These are phyloP conservation scores for Drosophila albomicans DNA, from an alignment of 1,140 invertebrate species.

Conservation along the genomic window DNA sequence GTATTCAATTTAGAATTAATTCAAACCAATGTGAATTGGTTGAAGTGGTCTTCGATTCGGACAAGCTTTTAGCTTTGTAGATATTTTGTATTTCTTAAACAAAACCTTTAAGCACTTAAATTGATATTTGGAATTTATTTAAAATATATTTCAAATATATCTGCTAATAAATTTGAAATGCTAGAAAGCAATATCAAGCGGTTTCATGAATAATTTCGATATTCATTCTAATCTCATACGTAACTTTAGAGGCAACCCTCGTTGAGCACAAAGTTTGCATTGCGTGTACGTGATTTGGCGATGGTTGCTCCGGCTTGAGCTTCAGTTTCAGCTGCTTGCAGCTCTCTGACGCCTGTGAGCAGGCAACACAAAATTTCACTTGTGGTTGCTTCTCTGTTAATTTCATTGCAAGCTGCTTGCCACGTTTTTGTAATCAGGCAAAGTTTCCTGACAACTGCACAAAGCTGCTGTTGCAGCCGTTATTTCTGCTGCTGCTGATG, in stretches of 20 bases:
- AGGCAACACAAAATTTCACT: conserved; percentile 75
- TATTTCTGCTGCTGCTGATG: conserved; percentile 30
- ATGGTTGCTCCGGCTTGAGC: conserved; percentile 16
- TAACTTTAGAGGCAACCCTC: conserved; percentile 16
- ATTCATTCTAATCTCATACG: no score
- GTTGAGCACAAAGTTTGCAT: conserved; percentile 45
- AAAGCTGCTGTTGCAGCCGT: conserved; percentile 45
- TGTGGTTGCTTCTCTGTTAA: conserved; percentile 78
- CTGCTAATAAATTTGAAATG: no score
- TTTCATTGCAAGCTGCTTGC: conserved; percentile 72
- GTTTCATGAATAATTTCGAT: not conserved
- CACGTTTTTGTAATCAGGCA: conserved; percentile 81
- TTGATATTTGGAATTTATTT: no score
- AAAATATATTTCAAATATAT: no score
- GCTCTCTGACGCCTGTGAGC: conserved; percentile 37
- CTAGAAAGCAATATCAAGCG: no score
- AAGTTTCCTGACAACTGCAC: conserved; percentile 78
- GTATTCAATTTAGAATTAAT: no score
- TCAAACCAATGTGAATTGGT: no score
- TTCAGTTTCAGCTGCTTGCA: conserved; percentile 8
- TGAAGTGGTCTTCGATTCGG: no score
- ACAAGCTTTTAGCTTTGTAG: no score
- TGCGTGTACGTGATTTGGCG: conserved; percentile 65
- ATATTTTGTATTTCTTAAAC: no score
- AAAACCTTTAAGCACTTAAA: no score